Percentiles rank a stretch among this genome's conserved stretches.
These are phyloP conservation scores for Cerastis leucographa DNA, from an alignment of 2,888 invertebrate genomes.

Conservation along the genomic window DNA sequence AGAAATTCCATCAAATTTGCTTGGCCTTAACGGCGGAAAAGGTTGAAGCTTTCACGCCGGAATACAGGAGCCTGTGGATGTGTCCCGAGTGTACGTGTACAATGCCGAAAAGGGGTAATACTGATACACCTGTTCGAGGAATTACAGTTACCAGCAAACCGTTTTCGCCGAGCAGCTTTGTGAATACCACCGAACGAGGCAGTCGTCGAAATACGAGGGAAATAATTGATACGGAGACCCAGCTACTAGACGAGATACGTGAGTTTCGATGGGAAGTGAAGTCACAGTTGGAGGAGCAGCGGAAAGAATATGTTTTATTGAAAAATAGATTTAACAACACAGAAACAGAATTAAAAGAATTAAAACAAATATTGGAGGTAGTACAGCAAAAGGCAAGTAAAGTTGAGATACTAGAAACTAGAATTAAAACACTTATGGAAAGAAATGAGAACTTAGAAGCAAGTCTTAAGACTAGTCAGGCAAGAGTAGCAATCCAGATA, in stretches of 20 bases:
- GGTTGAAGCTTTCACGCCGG: too few species aligned
- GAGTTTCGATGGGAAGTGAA: constrained; percentile 50
- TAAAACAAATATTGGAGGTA: constrained; percentile 50
- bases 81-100: too few species aligned
- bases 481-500: neutral
- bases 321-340: constrained; percentile 41
- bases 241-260: constrained; percentile 25
- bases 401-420: constrained; percentile 46
- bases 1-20: too few species aligned
- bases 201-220: constrained; percentile 21
- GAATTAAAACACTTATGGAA: constrained; percentile 31
- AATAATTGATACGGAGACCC: constrained; percentile 15
- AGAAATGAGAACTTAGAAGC: constrained; percentile 21
- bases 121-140: too few species aligned
- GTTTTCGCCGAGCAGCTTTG: too few species aligned
- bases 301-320: constrained; percentile 36
- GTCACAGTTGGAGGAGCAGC: constrained; percentile 34
- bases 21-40: too few species aligned
- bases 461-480: neutral
- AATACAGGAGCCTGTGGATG: too few species aligned
- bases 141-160: too few species aligned
- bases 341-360: constrained; percentile 41
- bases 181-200: too few species aligned
- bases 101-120: too few species aligned
- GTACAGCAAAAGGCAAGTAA: constrained; percentile 51